Base-by-base conservation (phyloP, 2,888 invertebrate genomes). In the Calameuta pallipes region DNA sequence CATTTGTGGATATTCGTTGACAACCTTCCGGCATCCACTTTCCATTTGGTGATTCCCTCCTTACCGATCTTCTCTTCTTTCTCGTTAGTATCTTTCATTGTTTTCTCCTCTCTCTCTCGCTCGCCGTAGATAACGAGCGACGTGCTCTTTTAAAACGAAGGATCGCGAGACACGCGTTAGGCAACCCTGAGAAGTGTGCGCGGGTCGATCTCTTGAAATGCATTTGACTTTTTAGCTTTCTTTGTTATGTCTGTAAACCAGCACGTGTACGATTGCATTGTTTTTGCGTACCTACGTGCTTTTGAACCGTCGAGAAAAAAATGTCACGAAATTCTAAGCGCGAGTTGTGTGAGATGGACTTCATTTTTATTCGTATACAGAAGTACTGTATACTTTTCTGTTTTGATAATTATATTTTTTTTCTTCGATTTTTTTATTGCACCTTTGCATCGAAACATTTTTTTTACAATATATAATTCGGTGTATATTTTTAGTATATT, bases 81-180 rank as follows among this genome's bases (percentile, higher is more conserved):
- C 37, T 34, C 33, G 73, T 77, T 70, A 1, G 34, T 69, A 23
- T 69, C 15, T 68, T 56, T 74, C 78, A 41, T 79, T 78, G 68
- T 83, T 80, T 84, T 84, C 82, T 82, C 80, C 76, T 82, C 81
- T 80, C 83, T 83, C 82, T 82, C 82, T 82, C 86, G 80, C 71
- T 71, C 71, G 6, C 1, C 31, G 6, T 33, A 71, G 31, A 33
- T 11, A 31, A 71, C 71, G 13, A 71, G 13, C 13, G 3, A 71
- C 71, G 31, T 33, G 13, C 71, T 71, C 71, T 71, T 34, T 71
- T 4, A 56, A 56, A 23, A 56, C 23, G 56, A 56, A 56, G 56
- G 56, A 56, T 56, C 23, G 23, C 56, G 23, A 56, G 56, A 56
- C 56, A 56, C 56, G 56, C 56, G 56, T 56, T 23, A 56, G 56